phyloP scores from a whole-genome alignment of 2,888 invertebrate species.

The Portevinia maculata region DNA sequence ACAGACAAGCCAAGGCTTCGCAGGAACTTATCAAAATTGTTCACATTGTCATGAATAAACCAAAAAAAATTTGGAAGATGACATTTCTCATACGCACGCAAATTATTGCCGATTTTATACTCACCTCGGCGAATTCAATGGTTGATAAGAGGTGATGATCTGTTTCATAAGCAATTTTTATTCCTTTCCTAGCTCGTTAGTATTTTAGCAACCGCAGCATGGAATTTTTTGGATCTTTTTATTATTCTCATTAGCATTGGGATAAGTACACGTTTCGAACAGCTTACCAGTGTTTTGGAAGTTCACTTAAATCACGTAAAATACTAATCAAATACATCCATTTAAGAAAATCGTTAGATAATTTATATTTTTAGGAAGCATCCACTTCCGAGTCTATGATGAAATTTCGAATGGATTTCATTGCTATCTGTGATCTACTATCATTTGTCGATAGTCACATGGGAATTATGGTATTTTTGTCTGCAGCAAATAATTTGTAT shows the following conservation, averaged over 20 bases:
- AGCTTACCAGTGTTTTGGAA: conserved; percentile 39
- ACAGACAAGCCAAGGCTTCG: no score
- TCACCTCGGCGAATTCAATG: no score
- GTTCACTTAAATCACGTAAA: conserved; percentile 41
- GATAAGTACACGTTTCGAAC: conserved; percentile 52
- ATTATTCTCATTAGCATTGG: conserved; percentile 65
- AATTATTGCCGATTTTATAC: no score
- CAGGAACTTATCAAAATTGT: no score
- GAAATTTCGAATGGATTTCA: conserved; percentile 61
- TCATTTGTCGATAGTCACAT: conserved; percentile 56
- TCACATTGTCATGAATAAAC: no score
- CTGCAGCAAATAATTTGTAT: conserved; percentile 62
- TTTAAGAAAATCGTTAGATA: background rate
- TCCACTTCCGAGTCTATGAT: conserved; percentile 35
- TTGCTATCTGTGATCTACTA: conserved; percentile 54
- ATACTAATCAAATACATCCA: background rate
- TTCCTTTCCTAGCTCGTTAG: conserved; percentile 35
- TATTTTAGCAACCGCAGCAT: conserved; percentile 57
- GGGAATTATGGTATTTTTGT: conserved; percentile 58
- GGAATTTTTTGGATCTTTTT: conserved; percentile 66
- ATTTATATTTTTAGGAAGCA: conserved; percentile 8
- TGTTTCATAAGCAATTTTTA: no score
- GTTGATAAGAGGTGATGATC: no score
- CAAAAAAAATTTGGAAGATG: no score
- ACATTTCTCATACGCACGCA: no score